Percentiles rank a stretch among this genome's conserved stretches.
phyloP scores from a whole-genome alignment of 2,113 vertebrate species.

The Vidua chalybeata region DNA sequence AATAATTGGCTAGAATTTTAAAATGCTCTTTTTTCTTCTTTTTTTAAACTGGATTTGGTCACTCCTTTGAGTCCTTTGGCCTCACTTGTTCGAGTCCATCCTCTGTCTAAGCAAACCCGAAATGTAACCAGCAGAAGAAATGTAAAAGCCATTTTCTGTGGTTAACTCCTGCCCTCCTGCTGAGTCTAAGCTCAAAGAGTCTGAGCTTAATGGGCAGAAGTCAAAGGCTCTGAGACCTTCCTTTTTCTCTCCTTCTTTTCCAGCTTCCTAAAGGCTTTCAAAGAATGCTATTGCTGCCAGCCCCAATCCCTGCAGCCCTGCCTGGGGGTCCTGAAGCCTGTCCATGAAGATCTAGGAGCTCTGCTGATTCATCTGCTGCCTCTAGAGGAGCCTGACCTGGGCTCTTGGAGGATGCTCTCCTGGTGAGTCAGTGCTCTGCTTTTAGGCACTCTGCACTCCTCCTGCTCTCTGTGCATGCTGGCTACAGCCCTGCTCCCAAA shows the following conservation, averaged over 20 bases:
- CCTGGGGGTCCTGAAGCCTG: background rate
- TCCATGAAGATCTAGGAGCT: background rate
- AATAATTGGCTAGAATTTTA: background rate
- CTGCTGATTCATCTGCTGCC: background rate
- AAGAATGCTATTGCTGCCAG: rapidly evolving
- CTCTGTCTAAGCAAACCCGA: background rate
- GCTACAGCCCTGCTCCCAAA: background rate
- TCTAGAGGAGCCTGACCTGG: background rate
- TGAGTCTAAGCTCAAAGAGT: background rate
- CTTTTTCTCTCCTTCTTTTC: background rate
- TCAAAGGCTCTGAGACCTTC: background rate
- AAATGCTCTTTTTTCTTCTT: background rate
- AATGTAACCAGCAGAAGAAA: background rate
- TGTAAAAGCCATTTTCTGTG: background rate
- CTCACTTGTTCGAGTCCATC: background rate
- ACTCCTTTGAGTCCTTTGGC: background rate
- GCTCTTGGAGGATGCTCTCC: background rate
- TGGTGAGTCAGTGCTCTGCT: background rate
- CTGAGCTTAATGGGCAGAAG: conserved; percentile 2
- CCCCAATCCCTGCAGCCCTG: background rate
- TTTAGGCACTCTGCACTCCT: background rate
- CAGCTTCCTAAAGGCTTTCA: background rate
- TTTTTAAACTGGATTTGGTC: background rate
- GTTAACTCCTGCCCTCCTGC: background rate
- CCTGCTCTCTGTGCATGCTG: background rate